Conservation (phyloP, 2,113 vertebrate species). For the Gavia stellata region DNA sequence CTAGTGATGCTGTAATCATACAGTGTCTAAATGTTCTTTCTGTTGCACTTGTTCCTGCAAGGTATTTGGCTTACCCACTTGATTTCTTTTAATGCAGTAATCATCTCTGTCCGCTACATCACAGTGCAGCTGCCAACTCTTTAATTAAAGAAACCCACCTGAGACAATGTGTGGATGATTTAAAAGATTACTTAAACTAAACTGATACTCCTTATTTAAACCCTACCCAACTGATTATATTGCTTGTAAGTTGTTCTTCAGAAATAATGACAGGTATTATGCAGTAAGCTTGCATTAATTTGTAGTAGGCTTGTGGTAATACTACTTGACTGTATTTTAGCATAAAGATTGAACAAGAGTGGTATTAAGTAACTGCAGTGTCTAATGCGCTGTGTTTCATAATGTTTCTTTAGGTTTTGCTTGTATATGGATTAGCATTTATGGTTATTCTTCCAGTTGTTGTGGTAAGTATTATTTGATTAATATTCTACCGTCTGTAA, state of each 20-base stretch:
- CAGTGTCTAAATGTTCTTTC: not conserved
- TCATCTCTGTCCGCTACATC: not conserved
- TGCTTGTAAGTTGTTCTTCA: not conserved
- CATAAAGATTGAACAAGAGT: not conserved
- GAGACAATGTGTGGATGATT: not conserved
- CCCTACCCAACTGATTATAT: not conserved
- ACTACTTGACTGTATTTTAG: not conserved
- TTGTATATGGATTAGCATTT: slow-evolving; percentile 96
- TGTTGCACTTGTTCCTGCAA: not conserved
- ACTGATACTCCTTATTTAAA: not conserved
- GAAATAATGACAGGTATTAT: not conserved
- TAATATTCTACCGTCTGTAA: not conserved
- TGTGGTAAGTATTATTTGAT: slow-evolving; percentile 81
- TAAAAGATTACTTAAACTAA: not conserved
- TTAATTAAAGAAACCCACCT: not conserved
- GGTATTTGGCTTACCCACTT: not conserved
- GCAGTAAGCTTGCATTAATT: not conserved
- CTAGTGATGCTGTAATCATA: not conserved
- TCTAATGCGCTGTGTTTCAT: not conserved
- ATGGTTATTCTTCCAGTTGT: slow-evolving; percentile 99
- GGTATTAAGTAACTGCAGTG: not conserved
- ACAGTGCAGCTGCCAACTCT: not conserved
- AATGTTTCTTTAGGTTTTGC: slow-evolving; percentile 80
- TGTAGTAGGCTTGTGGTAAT: not conserved
- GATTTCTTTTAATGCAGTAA: not conserved